Percentiles rank a stretch among this genome's conserved stretches.
These are phyloP conservation scores for Sinotaia quadrata DNA, from an alignment of 2,888 invertebrate genomes.

Conservation along the genomic window DNA sequence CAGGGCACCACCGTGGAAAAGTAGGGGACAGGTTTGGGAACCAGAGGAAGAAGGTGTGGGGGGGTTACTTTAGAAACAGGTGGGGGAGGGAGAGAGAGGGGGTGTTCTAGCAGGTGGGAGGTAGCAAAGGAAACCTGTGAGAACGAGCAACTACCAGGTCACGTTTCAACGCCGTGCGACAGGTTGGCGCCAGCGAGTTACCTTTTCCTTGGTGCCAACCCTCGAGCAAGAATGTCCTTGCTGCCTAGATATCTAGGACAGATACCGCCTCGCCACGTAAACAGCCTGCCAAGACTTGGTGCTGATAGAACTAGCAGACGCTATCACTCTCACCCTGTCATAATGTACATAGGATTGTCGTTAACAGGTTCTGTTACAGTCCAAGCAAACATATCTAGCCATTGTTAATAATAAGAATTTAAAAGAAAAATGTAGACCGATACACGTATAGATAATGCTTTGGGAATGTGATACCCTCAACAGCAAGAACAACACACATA, in stretches of 20 bases:
- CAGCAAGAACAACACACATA: no score
- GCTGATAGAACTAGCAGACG: not conserved
- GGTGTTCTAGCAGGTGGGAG: not conserved
- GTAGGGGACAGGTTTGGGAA: constrained; percentile 15
- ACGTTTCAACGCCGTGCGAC: not conserved
- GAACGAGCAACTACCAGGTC: not conserved
- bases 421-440: no score
- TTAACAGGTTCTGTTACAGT: not conserved
- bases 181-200: constrained; percentile 12
- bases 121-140: not conserved
- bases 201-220: not conserved
- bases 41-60: no score
- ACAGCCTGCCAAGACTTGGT: not conserved
- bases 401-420: no score
- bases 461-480: no score
- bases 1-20: constrained; percentile 2
- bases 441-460: no score
- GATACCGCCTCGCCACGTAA: constrained; percentile 11
- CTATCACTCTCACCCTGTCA: not conserved
- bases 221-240: constrained; percentile 2
- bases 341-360: not conserved
- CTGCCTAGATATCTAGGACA: not conserved
- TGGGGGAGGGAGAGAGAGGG: not conserved
- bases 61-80: not conserved
- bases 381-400: not conserved